phyloP scores from a whole-genome alignment of 2,797 vertebrate genomes.

The Gambusia yucatana region DNA sequence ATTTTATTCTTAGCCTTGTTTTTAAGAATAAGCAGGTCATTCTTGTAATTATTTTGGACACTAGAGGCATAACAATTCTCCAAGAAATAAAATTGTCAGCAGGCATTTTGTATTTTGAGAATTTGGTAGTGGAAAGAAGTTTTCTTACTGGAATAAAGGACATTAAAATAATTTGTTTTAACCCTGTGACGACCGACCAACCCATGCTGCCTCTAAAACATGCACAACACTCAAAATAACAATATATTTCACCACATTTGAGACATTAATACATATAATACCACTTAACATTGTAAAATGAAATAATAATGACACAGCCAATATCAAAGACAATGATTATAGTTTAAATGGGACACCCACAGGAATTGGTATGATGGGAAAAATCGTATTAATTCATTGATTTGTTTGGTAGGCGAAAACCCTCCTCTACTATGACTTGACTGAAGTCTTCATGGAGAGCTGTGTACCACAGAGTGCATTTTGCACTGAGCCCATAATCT shows the following conservation, averaged over 20 bases:
- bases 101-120: background rate
- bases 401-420: background rate
- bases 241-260: background rate
- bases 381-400: background rate
- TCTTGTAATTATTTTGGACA: background rate
- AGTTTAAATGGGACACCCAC: background rate
- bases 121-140: background rate
- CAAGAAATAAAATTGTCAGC: background rate
- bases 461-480: background rate
- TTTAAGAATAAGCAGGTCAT: background rate
- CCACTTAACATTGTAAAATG: background rate
- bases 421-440: background rate
- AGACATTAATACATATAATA: background rate
- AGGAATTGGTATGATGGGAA: background rate
- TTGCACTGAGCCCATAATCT: background rate
- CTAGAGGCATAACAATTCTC: background rate
- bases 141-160: background rate
- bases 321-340: background rate
- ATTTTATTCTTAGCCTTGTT: background rate
- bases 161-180: background rate
- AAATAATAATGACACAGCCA: background rate
- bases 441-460: background rate
- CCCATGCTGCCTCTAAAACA: background rate
- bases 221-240: background rate
- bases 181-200: background rate